phyloP scores from a whole-genome alignment of 2,113 vertebrate genomes.

The Mobula hypostoma region DNA sequence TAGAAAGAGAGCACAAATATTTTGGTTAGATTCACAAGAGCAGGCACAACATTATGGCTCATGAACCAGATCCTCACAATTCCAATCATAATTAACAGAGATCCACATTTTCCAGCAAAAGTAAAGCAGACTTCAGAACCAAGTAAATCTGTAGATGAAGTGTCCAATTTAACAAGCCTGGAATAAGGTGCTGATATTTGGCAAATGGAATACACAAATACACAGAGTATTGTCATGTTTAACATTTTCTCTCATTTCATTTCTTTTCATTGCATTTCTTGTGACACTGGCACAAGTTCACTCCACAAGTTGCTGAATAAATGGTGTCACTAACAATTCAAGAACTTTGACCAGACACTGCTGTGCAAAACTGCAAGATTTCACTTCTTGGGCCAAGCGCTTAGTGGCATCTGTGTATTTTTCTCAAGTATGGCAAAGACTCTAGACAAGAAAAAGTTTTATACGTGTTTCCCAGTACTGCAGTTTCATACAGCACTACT shows the following conservation, averaged over 20 bases:
- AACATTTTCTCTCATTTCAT: too few relatives aligned
- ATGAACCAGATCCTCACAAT: not conserved
- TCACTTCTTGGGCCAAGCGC: too few relatives aligned
- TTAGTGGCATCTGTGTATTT: not conserved
- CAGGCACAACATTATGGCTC: too few relatives aligned
- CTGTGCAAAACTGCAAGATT: not conserved
- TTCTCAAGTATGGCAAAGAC: not conserved
- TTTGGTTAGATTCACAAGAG: not conserved
- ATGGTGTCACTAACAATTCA: not conserved
- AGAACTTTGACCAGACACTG: not conserved
- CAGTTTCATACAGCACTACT: not conserved
- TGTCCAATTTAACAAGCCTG: not conserved
- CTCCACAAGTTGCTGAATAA: not conserved
- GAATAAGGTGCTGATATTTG: not conserved
- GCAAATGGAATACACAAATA: not conserved
- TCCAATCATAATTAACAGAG: not conserved
- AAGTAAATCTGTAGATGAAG: not conserved
- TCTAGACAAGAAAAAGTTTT: not conserved
- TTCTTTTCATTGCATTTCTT: not conserved
- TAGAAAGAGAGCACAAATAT: constrained; percentile 46
- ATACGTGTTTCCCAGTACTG: not conserved
- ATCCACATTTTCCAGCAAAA: not conserved
- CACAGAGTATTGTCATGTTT: too few relatives aligned
- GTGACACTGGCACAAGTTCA: not conserved
- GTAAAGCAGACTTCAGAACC: not conserved